Percentiles rank a stretch among this genome's conserved stretches.
Conservation (phyloP, 2,888 invertebrate species). For the Meliscaeva auricollis region DNA sequence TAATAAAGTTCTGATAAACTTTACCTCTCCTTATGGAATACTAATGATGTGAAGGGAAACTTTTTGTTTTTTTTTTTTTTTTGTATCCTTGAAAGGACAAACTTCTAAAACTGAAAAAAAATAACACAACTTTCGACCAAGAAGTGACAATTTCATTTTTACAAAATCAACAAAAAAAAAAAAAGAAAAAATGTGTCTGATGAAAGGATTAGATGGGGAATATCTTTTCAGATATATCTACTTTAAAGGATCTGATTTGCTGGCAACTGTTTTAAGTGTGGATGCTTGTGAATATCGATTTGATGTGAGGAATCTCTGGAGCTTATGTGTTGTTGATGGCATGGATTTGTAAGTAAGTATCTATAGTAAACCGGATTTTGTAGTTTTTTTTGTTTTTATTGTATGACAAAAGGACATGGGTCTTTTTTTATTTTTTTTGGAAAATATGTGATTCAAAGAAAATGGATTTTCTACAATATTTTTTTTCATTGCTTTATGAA, state of each 20-base stretch:
- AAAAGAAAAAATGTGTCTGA: neutral
- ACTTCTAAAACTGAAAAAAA: neutral
- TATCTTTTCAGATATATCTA: neutral
- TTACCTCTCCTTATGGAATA: conserved; percentile 1
- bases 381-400: neutral
- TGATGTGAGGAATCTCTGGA: neutral
- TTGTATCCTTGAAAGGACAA: conserved; percentile 4
- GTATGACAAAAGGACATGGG: neutral
- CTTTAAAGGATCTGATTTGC: neutral
- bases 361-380: neutral
- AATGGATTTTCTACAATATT: neutral
- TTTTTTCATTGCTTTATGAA: neutral
- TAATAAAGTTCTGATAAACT: conserved; percentile 11
- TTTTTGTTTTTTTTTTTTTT: neutral
- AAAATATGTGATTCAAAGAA: neutral
- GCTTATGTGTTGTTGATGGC: conserved; percentile 16
- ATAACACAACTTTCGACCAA: neutral
- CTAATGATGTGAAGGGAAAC: conserved; percentile 12
- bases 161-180: neutral
- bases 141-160: conserved; percentile 1
- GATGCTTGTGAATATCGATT: conserved; percentile 5
- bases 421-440: neutral
- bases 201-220: neutral
- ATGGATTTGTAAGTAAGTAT: conserved; percentile 10
- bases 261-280: neutral